These are phyloP conservation scores for Plagodis dolabraria DNA, from an alignment of 2,888 invertebrate species.

Conservation along the genomic window DNA sequence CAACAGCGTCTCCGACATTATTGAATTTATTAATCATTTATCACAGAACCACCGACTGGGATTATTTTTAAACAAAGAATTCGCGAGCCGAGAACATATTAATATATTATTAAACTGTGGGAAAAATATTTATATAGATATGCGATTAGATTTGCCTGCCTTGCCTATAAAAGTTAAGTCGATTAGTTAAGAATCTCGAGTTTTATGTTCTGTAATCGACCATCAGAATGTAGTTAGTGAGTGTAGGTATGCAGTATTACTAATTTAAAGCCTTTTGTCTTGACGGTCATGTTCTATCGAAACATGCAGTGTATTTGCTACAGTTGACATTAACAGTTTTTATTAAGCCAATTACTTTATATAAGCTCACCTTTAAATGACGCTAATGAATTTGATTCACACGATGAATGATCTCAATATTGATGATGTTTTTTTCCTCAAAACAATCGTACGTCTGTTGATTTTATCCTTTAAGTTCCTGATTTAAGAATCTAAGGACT, in stretches of 20 bases:
- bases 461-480: neutral
- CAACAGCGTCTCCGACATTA: constrained; percentile 38
- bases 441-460: neutral
- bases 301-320: constrained; percentile 26
- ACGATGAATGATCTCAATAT: constrained; percentile 43
- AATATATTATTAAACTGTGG: constrained; percentile 4
- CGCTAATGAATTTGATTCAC: constrained; percentile 55
- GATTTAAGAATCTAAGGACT: too few species aligned
- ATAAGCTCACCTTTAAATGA: constrained; percentile 44
- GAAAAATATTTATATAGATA: constrained; percentile 8
- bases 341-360: constrained; percentile 48
- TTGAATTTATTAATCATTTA: constrained; percentile 42
- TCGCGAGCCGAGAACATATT: constrained; percentile 23
- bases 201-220: constrained; percentile 15
- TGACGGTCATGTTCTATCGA: constrained; percentile 19
- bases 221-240: constrained; percentile 15
- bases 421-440: constrained; percentile 22
- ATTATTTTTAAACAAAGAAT: constrained; percentile 35
- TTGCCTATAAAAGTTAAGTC: constrained; percentile 17
- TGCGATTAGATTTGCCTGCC: constrained; percentile 8
- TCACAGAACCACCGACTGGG: constrained; percentile 33
- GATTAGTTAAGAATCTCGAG: constrained; percentile 8
- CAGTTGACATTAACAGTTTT: constrained; percentile 45
- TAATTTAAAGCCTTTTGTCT: constrained; percentile 27
- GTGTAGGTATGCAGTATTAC: constrained; percentile 7